A percentile compares a stretch with the other conserved stretches of the same genome.
phyloP scores from a whole-genome alignment of 2,113 vertebrate genomes.

The Perca fluviatilis region DNA sequence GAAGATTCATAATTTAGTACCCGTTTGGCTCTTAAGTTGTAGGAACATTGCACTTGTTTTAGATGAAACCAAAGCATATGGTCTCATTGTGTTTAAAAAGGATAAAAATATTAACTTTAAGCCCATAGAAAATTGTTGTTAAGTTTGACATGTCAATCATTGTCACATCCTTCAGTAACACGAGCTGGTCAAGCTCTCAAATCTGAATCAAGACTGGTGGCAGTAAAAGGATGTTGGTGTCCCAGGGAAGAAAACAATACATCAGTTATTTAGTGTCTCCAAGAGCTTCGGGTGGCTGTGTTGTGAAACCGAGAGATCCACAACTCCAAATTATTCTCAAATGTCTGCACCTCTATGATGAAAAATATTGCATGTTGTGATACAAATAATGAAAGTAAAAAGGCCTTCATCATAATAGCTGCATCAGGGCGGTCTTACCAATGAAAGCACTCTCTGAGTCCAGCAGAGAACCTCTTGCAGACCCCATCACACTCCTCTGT shows the following conservation, averaged over 20 bases:
- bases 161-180: too few species aligned
- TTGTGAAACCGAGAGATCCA: neutral
- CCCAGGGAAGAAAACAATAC: too few species aligned
- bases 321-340: neutral
- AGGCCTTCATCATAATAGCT: neutral
- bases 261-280: too few species aligned
- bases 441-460: constrained; percentile 94
- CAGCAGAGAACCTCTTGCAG: constrained; percentile 87
- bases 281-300: neutral
- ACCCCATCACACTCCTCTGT: constrained; percentile 78
- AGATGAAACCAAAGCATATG: neutral
- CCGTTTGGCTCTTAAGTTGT: neutral
- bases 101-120: neutral
- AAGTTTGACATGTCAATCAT: too few species aligned
- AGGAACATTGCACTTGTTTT: neutral
- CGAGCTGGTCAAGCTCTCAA: too few species aligned
- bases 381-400: neutral
- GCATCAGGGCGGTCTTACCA: constrained; percentile 80
- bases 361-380: neutral
- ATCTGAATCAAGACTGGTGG: too few species aligned
- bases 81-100: too few species aligned
- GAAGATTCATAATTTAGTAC: neutral
- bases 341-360: neutral
- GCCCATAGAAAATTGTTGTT: too few species aligned
- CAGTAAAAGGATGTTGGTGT: too few species aligned